phyloP scores from a whole-genome alignment of 92 coral and sea anemone genomes.

The Bergia puertoricense region DNA sequence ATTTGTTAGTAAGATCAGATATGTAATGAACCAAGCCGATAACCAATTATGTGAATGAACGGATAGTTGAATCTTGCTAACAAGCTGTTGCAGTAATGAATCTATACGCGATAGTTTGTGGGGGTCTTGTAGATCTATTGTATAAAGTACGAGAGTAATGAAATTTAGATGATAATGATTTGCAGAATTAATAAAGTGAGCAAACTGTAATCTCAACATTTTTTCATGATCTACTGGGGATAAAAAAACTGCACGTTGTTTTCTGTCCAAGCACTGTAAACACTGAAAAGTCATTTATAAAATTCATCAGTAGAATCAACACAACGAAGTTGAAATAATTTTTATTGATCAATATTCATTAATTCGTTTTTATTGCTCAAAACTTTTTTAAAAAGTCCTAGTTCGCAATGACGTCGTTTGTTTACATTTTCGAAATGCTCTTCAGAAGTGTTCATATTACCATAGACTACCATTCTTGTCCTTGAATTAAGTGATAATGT shows the following conservation, averaged over 20 bases:
- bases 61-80: neutral
- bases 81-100: neutral
- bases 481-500: too few relatives aligned
- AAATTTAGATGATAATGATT: neutral
- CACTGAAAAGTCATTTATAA: neutral
- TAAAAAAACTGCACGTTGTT: neutral
- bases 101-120: neutral
- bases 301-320: too few relatives aligned
- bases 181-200: conserved; percentile 1
- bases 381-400: too few relatives aligned
- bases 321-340: neutral
- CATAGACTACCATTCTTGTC: too few relatives aligned
- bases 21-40: neutral
- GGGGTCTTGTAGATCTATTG: conserved; percentile 12
- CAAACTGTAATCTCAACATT: neutral
- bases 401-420: too few relatives aligned
- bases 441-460: too few relatives aligned
- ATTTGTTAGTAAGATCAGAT: neutral
- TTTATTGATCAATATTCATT: neutral
- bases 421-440: too few relatives aligned
- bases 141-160: neutral
- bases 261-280: neutral
- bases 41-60: neutral
- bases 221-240: neutral
- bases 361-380: neutral